Conservation (phyloP, 2,888 invertebrate genomes). For the Coelogynopora nodosa region DNA sequence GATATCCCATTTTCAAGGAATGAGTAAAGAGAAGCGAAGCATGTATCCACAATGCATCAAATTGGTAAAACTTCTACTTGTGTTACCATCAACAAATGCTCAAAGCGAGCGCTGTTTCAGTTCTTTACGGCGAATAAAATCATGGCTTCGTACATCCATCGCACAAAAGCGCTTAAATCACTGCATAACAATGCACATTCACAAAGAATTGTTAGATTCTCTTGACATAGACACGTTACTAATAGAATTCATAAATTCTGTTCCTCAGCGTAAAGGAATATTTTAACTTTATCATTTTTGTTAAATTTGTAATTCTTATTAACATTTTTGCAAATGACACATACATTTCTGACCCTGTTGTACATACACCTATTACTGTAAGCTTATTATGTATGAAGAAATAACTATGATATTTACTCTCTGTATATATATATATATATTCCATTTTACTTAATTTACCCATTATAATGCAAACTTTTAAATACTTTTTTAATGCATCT, state of each 20-base stretch:
- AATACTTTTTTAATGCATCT: no score
- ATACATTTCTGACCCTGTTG: neutral
- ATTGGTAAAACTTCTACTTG: neutral
- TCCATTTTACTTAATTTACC: no score
- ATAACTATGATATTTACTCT: no score
- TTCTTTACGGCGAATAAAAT: neutral
- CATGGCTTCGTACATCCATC: neutral
- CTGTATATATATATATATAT: no score
- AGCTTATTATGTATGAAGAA: no score
- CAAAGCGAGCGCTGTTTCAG: neutral
- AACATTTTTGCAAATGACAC: neutral
- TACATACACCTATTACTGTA: no score
- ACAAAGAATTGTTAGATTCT: conserved; percentile 6
- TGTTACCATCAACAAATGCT: neutral
- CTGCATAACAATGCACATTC: neutral
- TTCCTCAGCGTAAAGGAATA: neutral
- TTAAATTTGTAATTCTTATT: no score
- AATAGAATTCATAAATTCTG: neutral
- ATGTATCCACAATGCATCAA: neutral
- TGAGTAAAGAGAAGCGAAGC: neutral
- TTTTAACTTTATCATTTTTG: neutral
- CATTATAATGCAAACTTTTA: no score
- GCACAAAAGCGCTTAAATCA: neutral
- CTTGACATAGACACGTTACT: neutral
- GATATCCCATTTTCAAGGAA: neutral